Evolutionary conservation across 2,113 vertebrate species (phyloP), one percentile per base, ranked within the genome.

Genomic region (Cyanoliseus patagonus): DNA sequence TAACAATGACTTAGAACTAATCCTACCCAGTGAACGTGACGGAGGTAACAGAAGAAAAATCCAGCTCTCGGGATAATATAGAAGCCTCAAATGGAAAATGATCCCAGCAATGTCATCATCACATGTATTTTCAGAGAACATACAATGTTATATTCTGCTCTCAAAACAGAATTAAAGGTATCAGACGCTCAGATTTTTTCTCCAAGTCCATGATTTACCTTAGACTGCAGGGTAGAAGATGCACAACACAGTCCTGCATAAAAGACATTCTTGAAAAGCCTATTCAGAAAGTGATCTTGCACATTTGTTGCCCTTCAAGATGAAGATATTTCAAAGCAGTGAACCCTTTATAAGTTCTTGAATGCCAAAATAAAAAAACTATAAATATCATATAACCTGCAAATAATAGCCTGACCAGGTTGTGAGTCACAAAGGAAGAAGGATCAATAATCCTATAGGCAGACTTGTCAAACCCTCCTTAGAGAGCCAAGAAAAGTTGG

Each of bases 371-470:
- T 4, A 69, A 83, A 81, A 95, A 83, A 7, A 81, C 25, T 67
- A 51, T 41, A 75, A 91, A 73, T 17, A 70, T 35, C 39, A 94
- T 78, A 92, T 39, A 88, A 97, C 78, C 74, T 86, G 51, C 88
- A 97, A 95, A 95, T 95, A 96, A 95, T 23, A 87, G 81, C 61
- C 88, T 84, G 55, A 74, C 24, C 57, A 83, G 86, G 76, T 83
- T 5, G 35, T 11, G 3, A 83, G 61, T 88, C n/a, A 64, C 77
- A 96, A 89, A 94, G 52, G 73, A 90, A 97, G 90, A 94, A 84
- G 88, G 85, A 96, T 95, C 91, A 83, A 94, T 95, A 90, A 39
- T 25, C 5, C 23, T 82, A 17, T 2, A 68, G 35, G 25, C 19
- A 92, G 66, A 68, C 13, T 51, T 61, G 70, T 37, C 39, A 80